Conservation (phyloP, 2,113 vertebrate species). For the Caranx ignobilis region DNA sequence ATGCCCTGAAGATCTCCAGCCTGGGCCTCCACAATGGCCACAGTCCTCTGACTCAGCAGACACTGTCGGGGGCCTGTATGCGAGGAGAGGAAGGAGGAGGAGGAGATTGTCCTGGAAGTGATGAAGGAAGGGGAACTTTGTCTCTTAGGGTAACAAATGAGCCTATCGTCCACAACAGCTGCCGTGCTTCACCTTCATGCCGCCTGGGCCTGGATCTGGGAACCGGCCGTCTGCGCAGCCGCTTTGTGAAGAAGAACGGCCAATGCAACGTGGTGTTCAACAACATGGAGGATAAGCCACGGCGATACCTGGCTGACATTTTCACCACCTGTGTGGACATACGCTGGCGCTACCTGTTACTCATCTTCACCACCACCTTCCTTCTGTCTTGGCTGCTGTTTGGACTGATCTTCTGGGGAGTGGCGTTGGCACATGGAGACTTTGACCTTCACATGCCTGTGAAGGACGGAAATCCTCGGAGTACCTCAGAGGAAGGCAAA, state of each 20-base stretch:
- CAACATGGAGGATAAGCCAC: slow-evolving; percentile 95
- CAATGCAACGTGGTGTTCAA: slow-evolving; percentile 96
- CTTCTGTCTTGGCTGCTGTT: slow-evolving; percentile 94
- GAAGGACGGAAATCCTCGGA: slow-evolving; percentile 46
- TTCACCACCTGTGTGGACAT: slow-evolving; percentile 98
- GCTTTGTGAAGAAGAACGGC: slow-evolving; percentile 96
- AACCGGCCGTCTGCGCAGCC: slow-evolving; percentile 89
- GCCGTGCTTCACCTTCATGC: slow-evolving; percentile 72
- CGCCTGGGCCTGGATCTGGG: slow-evolving; percentile 70
- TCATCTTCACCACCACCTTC: slow-evolving; percentile 93
- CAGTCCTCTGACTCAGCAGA: slow-evolving; percentile 75
- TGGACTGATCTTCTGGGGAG: slow-evolving; percentile 92
- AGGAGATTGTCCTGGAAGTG: slow-evolving; percentile 74
- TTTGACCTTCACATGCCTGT: slow-evolving; percentile 77
- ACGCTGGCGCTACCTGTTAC: slow-evolving; percentile 94
- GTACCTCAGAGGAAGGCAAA: slow-evolving; percentile 20
- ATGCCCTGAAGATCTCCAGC: slow-evolving; percentile 87
- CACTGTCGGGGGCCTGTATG: slow-evolving; percentile 70
- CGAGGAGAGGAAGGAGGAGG: slow-evolving; percentile 77
- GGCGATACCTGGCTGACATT: slow-evolving; percentile 94
- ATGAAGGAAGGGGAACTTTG: slow-evolving; percentile 84
- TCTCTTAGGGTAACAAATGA: slow-evolving; percentile 78
- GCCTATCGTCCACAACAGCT: slow-evolving; percentile 85
- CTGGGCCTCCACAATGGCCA: slow-evolving; percentile 86
- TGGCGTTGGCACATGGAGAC: slow-evolving; percentile 92